phyloP scores from a whole-genome alignment of 2,888 invertebrate genomes.

The Autographa gamma region DNA sequence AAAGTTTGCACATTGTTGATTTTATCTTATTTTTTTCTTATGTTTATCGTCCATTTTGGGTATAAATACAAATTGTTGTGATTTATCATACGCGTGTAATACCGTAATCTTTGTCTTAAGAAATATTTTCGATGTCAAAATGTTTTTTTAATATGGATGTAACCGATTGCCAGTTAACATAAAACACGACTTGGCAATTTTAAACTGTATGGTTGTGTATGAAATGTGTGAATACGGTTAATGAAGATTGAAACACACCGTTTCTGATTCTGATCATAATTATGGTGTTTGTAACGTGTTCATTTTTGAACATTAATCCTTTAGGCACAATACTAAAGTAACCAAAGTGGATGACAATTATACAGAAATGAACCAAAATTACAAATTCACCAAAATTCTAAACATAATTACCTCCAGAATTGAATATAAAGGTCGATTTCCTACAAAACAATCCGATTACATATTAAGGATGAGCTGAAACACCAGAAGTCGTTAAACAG shows the following conservation, averaged over 20 bases:
- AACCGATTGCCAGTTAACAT: conserved; percentile 41
- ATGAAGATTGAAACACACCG: conserved; percentile 20
- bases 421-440: conserved; percentile 42
- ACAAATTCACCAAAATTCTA: conserved; percentile 9
- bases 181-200: conserved; percentile 41
- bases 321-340: background rate
- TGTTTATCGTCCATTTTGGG: conserved; percentile 56
- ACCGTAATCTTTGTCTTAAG: conserved; percentile 65
- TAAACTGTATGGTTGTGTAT: conserved; percentile 33
- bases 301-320: background rate
- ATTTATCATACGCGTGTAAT: conserved; percentile 68
- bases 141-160: conserved; percentile 47
- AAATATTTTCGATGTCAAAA: conserved; percentile 54
- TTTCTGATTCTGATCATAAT: conserved; percentile 15
- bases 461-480: conserved; percentile 45
- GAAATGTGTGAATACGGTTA: conserved; percentile 41
- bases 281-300: background rate
- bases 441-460: conserved; percentile 48
- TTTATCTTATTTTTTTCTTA: conserved; percentile 51
- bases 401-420: conserved; percentile 16
- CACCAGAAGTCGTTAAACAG: conserved; percentile 62
- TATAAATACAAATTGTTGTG: conserved; percentile 68
- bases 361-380: background rate
- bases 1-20: conserved; percentile 63
- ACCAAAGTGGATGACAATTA: background rate